A percentile compares a stretch with the other conserved stretches of the same genome.
Evolutionary conservation across 2,888 invertebrate species (phyloP).

Genomic region (Adineta ricciae): DNA sequence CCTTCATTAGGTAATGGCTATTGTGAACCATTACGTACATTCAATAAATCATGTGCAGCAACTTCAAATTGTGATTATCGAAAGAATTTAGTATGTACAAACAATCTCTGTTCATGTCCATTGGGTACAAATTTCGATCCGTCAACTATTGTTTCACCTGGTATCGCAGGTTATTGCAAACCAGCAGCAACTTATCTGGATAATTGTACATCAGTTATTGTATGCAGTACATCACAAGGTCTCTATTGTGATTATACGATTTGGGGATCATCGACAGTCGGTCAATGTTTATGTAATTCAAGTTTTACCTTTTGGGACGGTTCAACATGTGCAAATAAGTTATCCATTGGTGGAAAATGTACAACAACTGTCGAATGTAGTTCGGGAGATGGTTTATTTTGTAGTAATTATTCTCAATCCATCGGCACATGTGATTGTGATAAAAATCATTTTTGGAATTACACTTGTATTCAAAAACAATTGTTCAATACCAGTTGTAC

Average conservation of each 20-base stretch:
- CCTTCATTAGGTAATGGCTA: background rate
- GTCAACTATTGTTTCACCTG: background rate
- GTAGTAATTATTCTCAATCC: background rate
- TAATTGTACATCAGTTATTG: background rate
- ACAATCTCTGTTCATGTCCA: background rate
- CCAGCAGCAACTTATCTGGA: background rate
- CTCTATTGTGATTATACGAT: background rate
- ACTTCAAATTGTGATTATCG: background rate
- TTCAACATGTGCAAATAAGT: background rate
- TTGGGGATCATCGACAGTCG: background rate
- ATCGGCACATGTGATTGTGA: background rate
- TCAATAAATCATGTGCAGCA: background rate
- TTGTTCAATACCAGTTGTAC: background rate
- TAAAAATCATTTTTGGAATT: background rate
- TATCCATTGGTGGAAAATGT: background rate
- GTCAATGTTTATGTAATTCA: background rate
- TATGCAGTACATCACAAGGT: background rate
- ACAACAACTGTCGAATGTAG: background rate
- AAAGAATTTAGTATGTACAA: background rate
- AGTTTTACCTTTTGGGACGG: background rate
- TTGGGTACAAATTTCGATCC: background rate
- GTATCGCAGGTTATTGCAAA: background rate
- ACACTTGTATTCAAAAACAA: background rate
- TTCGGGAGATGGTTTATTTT: background rate
- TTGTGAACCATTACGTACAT: background rate